Evolutionary conservation across 2,797 vertebrate genomes (phyloP), one percentile per base, ranked within the genome.

Genomic region (Thalassophryne amazonica): DNA sequence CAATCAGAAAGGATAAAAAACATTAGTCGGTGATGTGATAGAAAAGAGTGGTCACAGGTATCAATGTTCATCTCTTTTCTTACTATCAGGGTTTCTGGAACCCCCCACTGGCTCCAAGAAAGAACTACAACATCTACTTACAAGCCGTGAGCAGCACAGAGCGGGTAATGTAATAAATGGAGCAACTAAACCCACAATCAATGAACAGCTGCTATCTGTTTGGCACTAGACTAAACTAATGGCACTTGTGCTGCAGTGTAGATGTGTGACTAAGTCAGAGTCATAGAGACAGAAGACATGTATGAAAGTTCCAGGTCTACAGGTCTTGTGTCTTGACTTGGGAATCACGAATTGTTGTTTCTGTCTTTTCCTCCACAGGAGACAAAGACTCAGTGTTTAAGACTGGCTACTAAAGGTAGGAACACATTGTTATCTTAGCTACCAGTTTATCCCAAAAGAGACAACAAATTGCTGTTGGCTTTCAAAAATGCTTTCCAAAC

Each of bases 331-430:
- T 33, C 16, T 39, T 19, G 3, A 46, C 2, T 7, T 36, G 11
- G 15, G 29, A 25, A 12, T 56, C 5, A 39, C 2, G 1, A 27
- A 7, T 37, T 17, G 0, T 20, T 40, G 9, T 42, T 65, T 28
- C 80, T 83, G 63, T 72, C 22, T 57, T n/a, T n/a, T n/a, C n/a
- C n/a, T n/a, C n/a, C n/a, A n/a, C 83, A 99, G 97, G 97, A 99
- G 92, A 97, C 94, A 29, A 99, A 99, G 91, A 99, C 93, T 2
- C 96, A 98, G 66, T 99, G 97, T 91, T 88, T 99, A 72, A 91
- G 94, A 84, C 92, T 99, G 76, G 97, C 97, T 69, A 95, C 93
- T n/a, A 99, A 99, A 98, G 95, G 97, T 99, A 93, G 94, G 93
- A 80, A 22, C n/a, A 24, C 19, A 12, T n/a, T 19, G 24, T 16